Evolutionary conservation across 2,888 invertebrate genomes (phyloP).

Genomic region (Mylabris sibirica): DNA sequence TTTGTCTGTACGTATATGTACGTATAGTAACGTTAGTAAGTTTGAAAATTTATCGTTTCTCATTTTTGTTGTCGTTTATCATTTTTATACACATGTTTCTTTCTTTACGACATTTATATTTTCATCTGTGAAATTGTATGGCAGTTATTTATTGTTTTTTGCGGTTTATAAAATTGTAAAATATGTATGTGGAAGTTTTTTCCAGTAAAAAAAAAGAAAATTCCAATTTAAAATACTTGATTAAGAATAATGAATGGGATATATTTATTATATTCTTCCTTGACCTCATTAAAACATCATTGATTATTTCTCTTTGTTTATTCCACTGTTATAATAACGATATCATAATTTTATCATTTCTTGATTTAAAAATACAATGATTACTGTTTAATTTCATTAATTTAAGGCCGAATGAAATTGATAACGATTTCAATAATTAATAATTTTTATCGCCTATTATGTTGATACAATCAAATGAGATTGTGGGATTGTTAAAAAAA

Average conservation of each 20-base stretch:
- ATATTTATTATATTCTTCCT: background rate
- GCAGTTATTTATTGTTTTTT: background rate
- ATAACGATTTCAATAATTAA: no score
- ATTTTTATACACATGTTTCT: constrained; percentile 11
- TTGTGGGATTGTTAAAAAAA: no score
- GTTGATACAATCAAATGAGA: no score
- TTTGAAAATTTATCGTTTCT: background rate
- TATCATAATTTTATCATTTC: background rate
- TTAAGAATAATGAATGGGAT: background rate
- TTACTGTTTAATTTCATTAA: background rate
- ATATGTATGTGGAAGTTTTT: background rate
- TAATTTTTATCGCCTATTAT: no score
- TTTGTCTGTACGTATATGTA: background rate
- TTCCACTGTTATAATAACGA: no score
- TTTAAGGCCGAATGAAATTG: no score
- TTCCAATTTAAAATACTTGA: no score
- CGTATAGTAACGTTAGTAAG: no score
- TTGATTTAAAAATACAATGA: no score
- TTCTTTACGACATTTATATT: constrained; percentile 8
- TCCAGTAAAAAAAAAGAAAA: background rate
- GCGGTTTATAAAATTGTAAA: background rate
- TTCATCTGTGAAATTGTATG: constrained; percentile 1
- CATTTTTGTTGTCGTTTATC: constrained; percentile 15
- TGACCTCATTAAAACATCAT: background rate
- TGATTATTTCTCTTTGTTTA: background rate